Conservation (phyloP, 2,113 vertebrate genomes). For the Chascanopsetta lugubris region DNA sequence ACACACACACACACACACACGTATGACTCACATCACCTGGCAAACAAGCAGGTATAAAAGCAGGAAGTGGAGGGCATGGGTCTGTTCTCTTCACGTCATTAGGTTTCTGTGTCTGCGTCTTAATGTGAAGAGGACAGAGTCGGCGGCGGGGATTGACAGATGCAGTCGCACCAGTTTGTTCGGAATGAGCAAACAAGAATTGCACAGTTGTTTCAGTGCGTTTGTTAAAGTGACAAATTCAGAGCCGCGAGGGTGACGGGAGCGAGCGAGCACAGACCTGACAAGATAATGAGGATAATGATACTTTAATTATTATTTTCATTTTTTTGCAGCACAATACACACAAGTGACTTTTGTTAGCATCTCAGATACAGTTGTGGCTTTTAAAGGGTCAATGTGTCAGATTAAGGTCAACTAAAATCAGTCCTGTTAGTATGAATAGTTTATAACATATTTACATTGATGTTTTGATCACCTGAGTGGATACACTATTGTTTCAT, state of each 20-base stretch:
- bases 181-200: slow-evolving; percentile 39
- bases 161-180: slow-evolving; percentile 50
- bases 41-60: slow-evolving; percentile 33
- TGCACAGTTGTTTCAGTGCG: slow-evolving; percentile 16
- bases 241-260: not conserved
- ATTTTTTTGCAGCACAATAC: too few relatives aligned
- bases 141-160: slow-evolving; percentile 23
- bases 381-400: too few relatives aligned
- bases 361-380: too few relatives aligned
- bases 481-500: too few relatives aligned
- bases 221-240: slow-evolving; percentile 2
- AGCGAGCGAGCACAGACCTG: not conserved
- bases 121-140: slow-evolving; percentile 7
- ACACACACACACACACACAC: not conserved
- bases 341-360: too few relatives aligned
- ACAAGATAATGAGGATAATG: not conserved
- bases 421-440: too few relatives aligned
- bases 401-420: too few relatives aligned
- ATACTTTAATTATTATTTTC: too few relatives aligned
- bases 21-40: slow-evolving; percentile 24
- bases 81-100: not conserved
- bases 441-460: too few relatives aligned
- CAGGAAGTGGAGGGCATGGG: slow-evolving; percentile 43
- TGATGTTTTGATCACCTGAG: too few relatives aligned
- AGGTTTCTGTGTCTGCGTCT: not conserved